Conservation (phyloP, 2,113 vertebrate genomes). For the Myrmecobius fasciatus region DNA sequence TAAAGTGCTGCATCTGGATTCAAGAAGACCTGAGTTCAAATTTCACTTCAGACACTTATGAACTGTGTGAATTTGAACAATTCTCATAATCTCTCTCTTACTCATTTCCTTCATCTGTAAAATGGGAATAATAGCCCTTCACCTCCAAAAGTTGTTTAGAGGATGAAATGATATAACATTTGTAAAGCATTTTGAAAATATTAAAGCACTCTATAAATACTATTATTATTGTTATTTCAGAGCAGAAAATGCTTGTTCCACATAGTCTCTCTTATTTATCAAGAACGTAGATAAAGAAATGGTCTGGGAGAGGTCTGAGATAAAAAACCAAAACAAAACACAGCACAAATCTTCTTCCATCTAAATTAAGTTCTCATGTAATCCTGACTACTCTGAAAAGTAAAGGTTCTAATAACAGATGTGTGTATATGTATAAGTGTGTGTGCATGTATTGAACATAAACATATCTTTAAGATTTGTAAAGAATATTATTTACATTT, state of each 20-base stretch:
- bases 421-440: too few species aligned
- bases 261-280: neutral
- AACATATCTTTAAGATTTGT: neutral
- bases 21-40: neutral
- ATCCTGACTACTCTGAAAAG: neutral
- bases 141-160: neutral
- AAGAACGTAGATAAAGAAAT: constrained; percentile 32
- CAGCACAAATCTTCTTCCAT: neutral
- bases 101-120: neutral
- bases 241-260: constrained; percentile 34
- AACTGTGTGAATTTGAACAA: neutral
- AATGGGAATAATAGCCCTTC: neutral
- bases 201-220: neutral
- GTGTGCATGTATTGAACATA: too few species aligned
- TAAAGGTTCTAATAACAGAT: neutral
- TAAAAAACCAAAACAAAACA: neutral
- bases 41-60: neutral
- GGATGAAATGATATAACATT: neutral
- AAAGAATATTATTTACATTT: neutral
- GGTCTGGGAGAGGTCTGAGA: constrained; percentile 12
- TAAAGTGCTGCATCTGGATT: neutral
- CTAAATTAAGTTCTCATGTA: neutral
- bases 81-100: neutral
- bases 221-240: neutral
- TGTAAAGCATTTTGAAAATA: neutral